Evolutionary conservation across 2,888 invertebrate genomes (phyloP).

Genomic region (Drosophila mercatorum): DNA sequence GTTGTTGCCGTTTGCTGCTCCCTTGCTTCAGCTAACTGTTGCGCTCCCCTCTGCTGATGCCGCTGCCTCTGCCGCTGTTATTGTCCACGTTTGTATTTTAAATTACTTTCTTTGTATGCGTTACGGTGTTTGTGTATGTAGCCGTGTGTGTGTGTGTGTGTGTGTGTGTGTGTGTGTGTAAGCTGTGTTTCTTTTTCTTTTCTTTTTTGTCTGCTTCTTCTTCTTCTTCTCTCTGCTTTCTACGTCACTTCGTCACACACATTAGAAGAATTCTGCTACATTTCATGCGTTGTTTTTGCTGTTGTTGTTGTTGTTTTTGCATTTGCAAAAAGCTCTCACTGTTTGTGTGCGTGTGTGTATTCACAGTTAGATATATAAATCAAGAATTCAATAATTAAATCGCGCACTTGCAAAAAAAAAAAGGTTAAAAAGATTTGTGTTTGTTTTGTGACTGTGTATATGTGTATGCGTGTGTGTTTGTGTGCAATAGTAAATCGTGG

Average conservation of each 20-base stretch:
- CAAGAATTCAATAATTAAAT: conserved; percentile 7
- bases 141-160: conserved; percentile 25
- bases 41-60: conserved; percentile 29
- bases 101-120: conserved; percentile 37
- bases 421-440: conserved; percentile 28
- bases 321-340: conserved; percentile 27
- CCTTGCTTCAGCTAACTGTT: conserved; percentile 62
- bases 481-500: conserved; percentile 54
- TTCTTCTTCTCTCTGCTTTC: conserved; percentile 27
- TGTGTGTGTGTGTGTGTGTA: conserved; percentile 24
- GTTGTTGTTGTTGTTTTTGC: conserved; percentile 16
- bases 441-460: conserved; percentile 43
- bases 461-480: conserved; percentile 19
- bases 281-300: conserved; percentile 44
- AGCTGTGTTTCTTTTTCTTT: conserved; percentile 53
- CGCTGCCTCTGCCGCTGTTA: conserved; percentile 26
- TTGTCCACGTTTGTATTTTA: conserved; percentile 57
- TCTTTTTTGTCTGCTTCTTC: conserved; percentile 20
- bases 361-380: conserved; percentile 13
- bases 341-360: not conserved
- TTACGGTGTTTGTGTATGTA: conserved; percentile 20
- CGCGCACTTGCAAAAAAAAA: conserved; percentile 56
- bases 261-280: conserved; percentile 67
- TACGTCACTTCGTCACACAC: conserved; percentile 74
- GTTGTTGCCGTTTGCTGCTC: conserved; percentile 45